Base-by-base conservation (phyloP, 2,888 invertebrate species). In the Buathra laborator region DNA sequence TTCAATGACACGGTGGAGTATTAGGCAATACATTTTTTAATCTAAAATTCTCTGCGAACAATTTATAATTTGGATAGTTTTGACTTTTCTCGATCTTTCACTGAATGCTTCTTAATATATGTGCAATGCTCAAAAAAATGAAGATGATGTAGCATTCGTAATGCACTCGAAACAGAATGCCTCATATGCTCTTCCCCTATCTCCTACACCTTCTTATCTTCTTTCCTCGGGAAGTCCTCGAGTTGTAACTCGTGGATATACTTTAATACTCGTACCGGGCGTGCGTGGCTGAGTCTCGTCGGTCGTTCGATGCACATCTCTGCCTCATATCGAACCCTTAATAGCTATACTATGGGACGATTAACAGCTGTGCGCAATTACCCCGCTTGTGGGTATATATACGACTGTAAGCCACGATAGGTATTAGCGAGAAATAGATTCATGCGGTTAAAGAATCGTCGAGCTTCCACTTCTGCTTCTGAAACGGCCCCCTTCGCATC, bases 231-330 rank as follows among this genome's bases (percentile, higher is more conserved):
- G 10, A 59, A 81, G 68, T 75, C 75, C 46, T 53, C 80, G 80
- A 83, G 85, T 87, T 87, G 88, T 87, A 89, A 88, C 85, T 87
- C 37, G 71, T 67, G 70, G 59, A 71, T 76, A 71, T 80, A 71
- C 14, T 53, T 53, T 16, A 78, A 68, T 68, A 68, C 51, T 29
- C 72, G 72, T 48, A 29, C 67, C 56, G 37, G 79, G 79, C 75
- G 59, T 67, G 82, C 85, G 82, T 85, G 79, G 82, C 72, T 76
- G 72, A 76, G 19, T 72, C 76, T 76, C 82, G 79, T 78, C 44
- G 29, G 75, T 84, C 77, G 19, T 74, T 81, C 68, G 44, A 32
- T 74, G 51, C 14, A 43, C 16, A 32, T 72, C 59, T 64, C 74
- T 37, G 64, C 51, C 75, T 59, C 77, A 59, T 72, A 68, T 66